Percentiles rank a stretch among this genome's conserved stretches.
phyloP scores from a whole-genome alignment of 2,797 vertebrate genomes.

The Sphaeramia orbicularis region DNA sequence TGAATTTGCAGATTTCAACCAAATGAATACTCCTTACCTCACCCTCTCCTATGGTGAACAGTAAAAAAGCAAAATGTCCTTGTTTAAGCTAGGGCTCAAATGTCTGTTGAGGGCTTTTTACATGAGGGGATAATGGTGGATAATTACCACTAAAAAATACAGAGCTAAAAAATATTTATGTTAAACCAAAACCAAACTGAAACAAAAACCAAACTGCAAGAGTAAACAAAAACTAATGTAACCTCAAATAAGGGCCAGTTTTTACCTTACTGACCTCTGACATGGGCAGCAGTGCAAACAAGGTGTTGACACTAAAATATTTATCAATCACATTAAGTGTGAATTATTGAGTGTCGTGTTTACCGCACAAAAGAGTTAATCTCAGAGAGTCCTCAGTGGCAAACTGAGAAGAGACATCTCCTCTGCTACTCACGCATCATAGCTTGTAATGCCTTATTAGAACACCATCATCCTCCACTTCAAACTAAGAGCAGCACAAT shows the following conservation, averaged over 20 bases:
- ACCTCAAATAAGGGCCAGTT: background rate
- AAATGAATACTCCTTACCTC: conserved; percentile 1
- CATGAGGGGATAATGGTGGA: too few relatives aligned
- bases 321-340: conserved; percentile 61
- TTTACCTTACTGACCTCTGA: conserved; percentile 25
- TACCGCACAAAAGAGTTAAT: conserved; percentile 72
- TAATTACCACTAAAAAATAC: too few relatives aligned
- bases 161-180: too few relatives aligned
- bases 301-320: conserved; percentile 75
- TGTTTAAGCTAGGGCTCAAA: too few relatives aligned
- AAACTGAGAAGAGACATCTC: conserved; percentile 55
- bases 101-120: too few relatives aligned
- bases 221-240: too few relatives aligned
- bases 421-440: conserved; percentile 39
- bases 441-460: conserved; percentile 50
- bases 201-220: too few relatives aligned
- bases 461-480: conserved; percentile 54
- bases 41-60: too few relatives aligned
- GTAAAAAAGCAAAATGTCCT: too few relatives aligned
- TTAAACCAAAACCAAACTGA: too few relatives aligned
- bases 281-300: conserved; percentile 48
- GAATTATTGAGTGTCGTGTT: conserved; percentile 38
- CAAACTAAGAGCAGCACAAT: conserved; percentile 54
- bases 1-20: background rate
- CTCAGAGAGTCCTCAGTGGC: conserved; percentile 48